These are phyloP conservation scores for Trichogramma evanescens DNA, from an alignment of 2,888 invertebrate genomes.

Conservation along the genomic window DNA sequence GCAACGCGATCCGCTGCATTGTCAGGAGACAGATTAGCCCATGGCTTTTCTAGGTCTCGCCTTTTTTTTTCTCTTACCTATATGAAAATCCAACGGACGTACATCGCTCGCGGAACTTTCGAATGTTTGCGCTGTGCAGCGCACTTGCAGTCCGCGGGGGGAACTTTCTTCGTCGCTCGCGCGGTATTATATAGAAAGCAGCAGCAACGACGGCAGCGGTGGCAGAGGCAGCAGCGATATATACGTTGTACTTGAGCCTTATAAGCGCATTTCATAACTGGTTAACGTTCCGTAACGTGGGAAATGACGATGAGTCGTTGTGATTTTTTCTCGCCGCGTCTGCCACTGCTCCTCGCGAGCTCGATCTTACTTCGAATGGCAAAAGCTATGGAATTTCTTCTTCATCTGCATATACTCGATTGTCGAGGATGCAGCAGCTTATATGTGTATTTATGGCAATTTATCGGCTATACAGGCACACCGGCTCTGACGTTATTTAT, in stretches of 20 bases:
- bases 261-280: constrained; percentile 46
- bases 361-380: too few relatives aligned
- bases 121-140: constrained; percentile 25
- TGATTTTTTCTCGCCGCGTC: too few relatives aligned
- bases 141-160: constrained; percentile 33
- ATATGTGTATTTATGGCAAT: too few relatives aligned
- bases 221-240: constrained; percentile 35
- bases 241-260: constrained; percentile 24
- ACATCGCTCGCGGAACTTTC: constrained; percentile 33
- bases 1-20: background rate
- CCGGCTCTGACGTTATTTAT: too few relatives aligned
- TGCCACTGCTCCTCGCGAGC: too few relatives aligned
- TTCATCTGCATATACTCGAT: too few relatives aligned
- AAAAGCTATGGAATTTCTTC: too few relatives aligned
- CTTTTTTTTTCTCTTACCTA: background rate
- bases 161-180: constrained; percentile 42
- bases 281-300: constrained; percentile 43
- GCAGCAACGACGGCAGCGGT: constrained; percentile 27
- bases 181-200: constrained; percentile 7
- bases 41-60: constrained; percentile 22
- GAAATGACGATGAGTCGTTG: constrained; percentile 19
- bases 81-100: too few relatives aligned
- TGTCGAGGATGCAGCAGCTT: too few relatives aligned
- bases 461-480: too few relatives aligned
- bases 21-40: constrained; percentile 12